Evolutionary conservation across 2,888 invertebrate genomes (phyloP).

Genomic region (Lypha dubia): DNA sequence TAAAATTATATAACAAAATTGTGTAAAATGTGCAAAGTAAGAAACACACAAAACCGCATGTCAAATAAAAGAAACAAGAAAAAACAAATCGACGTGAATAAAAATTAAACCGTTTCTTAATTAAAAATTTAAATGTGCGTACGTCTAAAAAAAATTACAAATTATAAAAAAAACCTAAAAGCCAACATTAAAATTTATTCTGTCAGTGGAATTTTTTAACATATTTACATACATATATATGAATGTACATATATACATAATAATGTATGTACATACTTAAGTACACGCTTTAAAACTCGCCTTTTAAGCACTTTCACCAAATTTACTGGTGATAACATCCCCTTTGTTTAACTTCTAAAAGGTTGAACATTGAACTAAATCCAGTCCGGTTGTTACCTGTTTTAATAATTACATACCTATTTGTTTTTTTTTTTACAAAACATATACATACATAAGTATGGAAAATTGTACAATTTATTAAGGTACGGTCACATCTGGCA

Average conservation of each 20-base stretch:
- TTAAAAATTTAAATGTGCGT: not conserved
- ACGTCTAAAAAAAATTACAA: too few species aligned
- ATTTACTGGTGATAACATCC: not conserved
- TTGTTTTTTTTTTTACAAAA: not conserved
- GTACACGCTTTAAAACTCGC: conserved; percentile 16
- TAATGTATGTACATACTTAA: not conserved
- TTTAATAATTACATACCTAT: not conserved
- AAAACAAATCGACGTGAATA: not conserved
- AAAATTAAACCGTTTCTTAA: not conserved
- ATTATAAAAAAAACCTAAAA: too few species aligned
- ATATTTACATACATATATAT: not conserved
- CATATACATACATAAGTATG: too few species aligned
- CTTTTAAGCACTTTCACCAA: conserved; percentile 21
- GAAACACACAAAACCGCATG: not conserved
- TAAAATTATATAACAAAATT: not conserved
- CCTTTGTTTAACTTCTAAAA: not conserved
- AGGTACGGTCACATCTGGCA: too few species aligned
- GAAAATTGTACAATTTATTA: too few species aligned
- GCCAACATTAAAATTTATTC: not conserved
- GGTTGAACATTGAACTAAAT: conserved; percentile 56
- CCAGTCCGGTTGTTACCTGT: not conserved
- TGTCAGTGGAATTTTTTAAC: not conserved
- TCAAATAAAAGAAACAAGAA: not conserved
- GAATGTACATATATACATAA: not conserved
- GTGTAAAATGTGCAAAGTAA: not conserved